Conservation (phyloP, 2,797 vertebrate genomes). For the Coendou prehensilis region DNA sequence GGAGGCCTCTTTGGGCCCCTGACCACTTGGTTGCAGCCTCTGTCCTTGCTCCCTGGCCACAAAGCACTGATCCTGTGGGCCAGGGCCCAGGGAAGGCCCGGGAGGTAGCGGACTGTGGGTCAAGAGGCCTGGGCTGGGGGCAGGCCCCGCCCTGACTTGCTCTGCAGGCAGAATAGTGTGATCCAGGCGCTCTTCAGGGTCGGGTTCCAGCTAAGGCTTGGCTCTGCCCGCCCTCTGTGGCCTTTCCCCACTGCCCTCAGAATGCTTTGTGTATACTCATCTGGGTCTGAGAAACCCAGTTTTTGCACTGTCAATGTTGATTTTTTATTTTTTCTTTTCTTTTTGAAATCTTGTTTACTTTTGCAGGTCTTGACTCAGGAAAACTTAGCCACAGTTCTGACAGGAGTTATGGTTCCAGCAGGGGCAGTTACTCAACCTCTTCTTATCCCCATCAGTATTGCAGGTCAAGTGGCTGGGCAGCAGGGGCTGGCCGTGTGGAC, state of each 20-base stretch:
- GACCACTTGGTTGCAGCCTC: neutral
- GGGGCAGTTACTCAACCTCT: constrained; percentile 97
- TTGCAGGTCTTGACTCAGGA: constrained; percentile 98
- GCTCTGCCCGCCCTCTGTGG: neutral
- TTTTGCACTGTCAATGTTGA: constrained; percentile 88
- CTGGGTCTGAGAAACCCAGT: constrained; percentile 84
- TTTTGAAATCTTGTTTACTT: constrained; percentile 91
- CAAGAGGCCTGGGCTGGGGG: neutral
- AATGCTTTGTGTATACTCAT: constrained; percentile 80
- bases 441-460: constrained; percentile 98
- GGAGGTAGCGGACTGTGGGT: neutral
- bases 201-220: neutral
- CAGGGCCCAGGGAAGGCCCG: neutral
- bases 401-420: constrained; percentile 97
- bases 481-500: constrained; percentile 97
- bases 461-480: constrained; percentile 95
- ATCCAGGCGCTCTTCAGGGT: neutral
- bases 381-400: constrained; percentile 97
- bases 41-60: neutral
- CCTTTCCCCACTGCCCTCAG: constrained; percentile 71
- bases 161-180: constrained; percentile 1
- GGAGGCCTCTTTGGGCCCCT: neutral
- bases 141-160: neutral
- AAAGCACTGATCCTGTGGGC: neutral
- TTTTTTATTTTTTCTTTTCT: constrained; percentile 87